Conservation (phyloP, 2,797 vertebrate species). For the Clarias pachynema region DNA sequence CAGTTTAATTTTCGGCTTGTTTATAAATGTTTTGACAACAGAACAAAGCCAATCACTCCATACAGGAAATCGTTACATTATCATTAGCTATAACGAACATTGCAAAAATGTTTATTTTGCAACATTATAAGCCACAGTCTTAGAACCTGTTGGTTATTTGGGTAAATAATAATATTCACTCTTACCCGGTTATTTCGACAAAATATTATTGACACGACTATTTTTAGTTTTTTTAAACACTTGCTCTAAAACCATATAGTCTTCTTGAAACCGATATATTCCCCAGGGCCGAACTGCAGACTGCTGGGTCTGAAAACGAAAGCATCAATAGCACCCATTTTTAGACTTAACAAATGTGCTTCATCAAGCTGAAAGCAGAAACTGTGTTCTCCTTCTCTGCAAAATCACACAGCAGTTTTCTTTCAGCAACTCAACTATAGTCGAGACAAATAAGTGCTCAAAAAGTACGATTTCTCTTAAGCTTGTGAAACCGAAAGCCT, state of each 20-base stretch:
- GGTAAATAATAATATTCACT: not conserved
- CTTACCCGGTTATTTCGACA: not conserved
- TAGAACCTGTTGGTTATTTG: not conserved
- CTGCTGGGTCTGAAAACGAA: slow-evolving; percentile 11
- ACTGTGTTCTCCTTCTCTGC: not conserved
- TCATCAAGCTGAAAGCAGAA: slow-evolving; percentile 20
- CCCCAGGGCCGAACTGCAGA: not conserved
- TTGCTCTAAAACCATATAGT: too few species aligned
- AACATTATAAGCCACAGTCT: not conserved
- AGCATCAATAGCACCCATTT: not conserved
- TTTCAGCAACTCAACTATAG: not conserved
- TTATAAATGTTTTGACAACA: not conserved
- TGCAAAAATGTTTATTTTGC: not conserved
- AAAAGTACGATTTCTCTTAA: not conserved
- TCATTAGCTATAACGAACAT: not conserved
- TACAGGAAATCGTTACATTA: not conserved
- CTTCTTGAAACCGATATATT: not conserved
- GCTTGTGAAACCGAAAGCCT: not conserved
- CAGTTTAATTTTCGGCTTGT: not conserved
- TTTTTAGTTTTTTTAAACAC: not conserved
- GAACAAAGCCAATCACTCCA: not conserved
- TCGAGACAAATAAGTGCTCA: not conserved
- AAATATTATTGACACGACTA: not conserved
- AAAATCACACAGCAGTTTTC: not conserved
- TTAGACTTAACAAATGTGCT: not conserved